Evolutionary conservation across 1,140 invertebrate genomes (phyloP).

Genomic region (Drosophila bipectinata): DNA sequence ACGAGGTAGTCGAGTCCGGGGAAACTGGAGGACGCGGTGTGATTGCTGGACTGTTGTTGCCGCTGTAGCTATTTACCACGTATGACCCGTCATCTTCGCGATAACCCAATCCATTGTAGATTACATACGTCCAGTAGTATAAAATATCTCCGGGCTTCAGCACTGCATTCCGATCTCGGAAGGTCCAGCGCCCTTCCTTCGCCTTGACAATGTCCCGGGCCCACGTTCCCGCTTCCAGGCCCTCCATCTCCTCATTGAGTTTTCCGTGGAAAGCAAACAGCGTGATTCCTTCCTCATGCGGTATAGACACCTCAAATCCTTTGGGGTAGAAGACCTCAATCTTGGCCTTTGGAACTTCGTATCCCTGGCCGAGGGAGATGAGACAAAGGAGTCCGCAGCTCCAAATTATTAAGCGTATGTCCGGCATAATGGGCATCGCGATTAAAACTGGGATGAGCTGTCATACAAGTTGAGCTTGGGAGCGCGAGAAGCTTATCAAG

Average conservation of each 20-base stretch:
- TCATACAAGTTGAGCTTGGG: conserved; percentile 23
- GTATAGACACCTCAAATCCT: conserved; percentile 87
- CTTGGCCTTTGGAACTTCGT: conserved; percentile 86
- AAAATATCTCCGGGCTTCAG: conserved; percentile 88
- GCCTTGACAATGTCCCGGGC: conserved; percentile 87
- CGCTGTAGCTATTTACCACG: conserved; percentile 84
- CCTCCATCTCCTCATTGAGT: conserved; percentile 89
- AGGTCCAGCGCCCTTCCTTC: conserved; percentile 88
- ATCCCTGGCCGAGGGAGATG: conserved; percentile 50
- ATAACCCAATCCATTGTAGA: conserved; percentile 87
- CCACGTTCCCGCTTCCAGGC: conserved; percentile 89
- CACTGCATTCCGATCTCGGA: conserved; percentile 86
- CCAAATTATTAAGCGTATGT: conserved; percentile 11
- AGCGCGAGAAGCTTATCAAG: conserved; percentile 54
- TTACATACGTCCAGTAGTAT: conserved; percentile 91
- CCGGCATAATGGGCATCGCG: conserved; percentile 27
- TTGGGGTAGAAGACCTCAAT: conserved; percentile 87
- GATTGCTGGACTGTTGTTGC: conserved; percentile 2
- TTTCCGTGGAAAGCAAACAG: conserved; percentile 91
- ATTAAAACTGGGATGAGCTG: conserved; percentile 37
- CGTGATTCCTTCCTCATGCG: conserved; percentile 88
- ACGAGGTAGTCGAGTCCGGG: conserved; percentile 9
- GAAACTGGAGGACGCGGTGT: not conserved
- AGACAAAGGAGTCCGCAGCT: conserved; percentile 14
- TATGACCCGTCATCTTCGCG: conserved; percentile 86